Base-by-base conservation (phyloP, 1,140 invertebrate species). In the Leptinotarsa defecta region DNA sequence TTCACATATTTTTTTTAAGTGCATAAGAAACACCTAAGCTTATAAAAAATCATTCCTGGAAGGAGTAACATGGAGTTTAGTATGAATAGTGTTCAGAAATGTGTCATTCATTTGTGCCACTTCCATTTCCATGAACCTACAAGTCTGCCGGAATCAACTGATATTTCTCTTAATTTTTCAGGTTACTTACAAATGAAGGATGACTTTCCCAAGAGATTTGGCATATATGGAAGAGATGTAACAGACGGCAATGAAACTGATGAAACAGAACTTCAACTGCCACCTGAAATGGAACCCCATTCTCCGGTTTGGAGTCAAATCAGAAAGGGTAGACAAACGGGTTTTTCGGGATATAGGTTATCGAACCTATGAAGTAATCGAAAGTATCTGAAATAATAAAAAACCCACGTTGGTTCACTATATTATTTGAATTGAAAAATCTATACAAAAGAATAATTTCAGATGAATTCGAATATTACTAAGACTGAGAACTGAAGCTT, bases 221-320 rank as follows among this genome's bases (percentile, higher is more conserved):
- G 81, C 22, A 84, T 84, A 49, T 84, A 81, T 61, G 83, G 83
- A n/a, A 79, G 80, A 75, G 83, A 84, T 68, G 73, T 76, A 1
- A 76, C 69, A 13, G 81, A 81, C 34, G 79, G 77, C 13, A 77
- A 64, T 15, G 81, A 81, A 62, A 81, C 76, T 3, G 82, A 85
- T 34, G 82, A 82, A 65, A 78, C 73, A 15, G 24, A 79, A 77
- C 24, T 67, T 27, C 17, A 49, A 49, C 72, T 83, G 13, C 82
- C 82, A n/a, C 80, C 78, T 19, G 79, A 80, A 77, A 79, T 81
- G 72, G 82, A 82, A 72, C 69, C 80, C 48, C 84, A 85, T 74
- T 83, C 83, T 11, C 85, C 85, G 3, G 83, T 86, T 70, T 86
- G 84, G 84, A 84, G 84, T 71, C 79, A 83, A 76, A 83, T 85